These are phyloP conservation scores for Saturnia pavonia DNA, from an alignment of 2,888 invertebrate species.

Conservation along the genomic window DNA sequence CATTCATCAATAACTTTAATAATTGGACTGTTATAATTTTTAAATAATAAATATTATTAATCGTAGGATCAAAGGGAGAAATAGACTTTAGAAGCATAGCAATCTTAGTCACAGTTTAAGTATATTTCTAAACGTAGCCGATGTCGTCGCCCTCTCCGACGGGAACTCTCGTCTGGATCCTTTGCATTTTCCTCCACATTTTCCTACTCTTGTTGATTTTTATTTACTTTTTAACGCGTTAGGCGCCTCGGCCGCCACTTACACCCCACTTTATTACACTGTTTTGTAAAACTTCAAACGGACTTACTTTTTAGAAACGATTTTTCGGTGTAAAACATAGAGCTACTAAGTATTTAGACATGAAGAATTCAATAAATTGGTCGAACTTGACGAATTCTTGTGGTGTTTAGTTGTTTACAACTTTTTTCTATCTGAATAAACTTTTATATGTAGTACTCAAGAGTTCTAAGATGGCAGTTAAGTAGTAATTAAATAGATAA, in stretches of 20 bases:
- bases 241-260: conserved; percentile 65
- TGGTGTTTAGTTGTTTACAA: not conserved
- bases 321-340: conserved; percentile 1
- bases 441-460: too few relatives aligned
- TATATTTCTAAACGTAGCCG: not conserved
- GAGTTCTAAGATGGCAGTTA: too few relatives aligned
- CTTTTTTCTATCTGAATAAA: not conserved
- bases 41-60: not conserved
- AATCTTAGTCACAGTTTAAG: not conserved
- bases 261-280: conserved; percentile 50
- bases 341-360: not conserved
- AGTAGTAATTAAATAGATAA: too few relatives aligned
- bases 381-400: not conserved
- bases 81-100: not conserved
- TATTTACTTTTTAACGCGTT: conserved; percentile 57
- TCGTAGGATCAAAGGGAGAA: not conserved
- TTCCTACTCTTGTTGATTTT: conserved; percentile 52
- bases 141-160: conserved; percentile 31
- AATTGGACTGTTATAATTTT: not conserved
- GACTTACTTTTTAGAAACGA: conserved; percentile 8
- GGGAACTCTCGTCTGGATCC: conserved; percentile 52
- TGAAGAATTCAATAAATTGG: not conserved
- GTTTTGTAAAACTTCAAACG: conserved; percentile 30
- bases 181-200: conserved; percentile 61
- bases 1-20: too few relatives aligned